These are phyloP conservation scores for Oligia fasciuncula DNA, from an alignment of 2,888 invertebrate species.

Conservation along the genomic window DNA sequence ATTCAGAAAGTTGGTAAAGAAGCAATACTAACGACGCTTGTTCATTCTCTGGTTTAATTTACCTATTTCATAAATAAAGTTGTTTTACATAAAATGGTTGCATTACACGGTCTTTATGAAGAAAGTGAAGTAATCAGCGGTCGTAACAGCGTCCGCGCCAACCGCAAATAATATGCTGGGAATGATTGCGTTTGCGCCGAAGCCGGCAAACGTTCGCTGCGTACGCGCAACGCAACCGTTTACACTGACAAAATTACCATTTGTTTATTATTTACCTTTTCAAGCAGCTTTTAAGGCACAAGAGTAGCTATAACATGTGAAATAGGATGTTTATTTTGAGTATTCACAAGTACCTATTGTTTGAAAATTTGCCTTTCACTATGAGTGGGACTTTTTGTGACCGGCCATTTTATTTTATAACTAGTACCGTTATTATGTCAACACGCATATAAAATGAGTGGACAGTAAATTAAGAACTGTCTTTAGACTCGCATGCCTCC, in stretches of 20 bases:
- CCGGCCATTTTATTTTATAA: slow-evolving; percentile 33
- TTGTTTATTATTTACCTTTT: slow-evolving; percentile 27
- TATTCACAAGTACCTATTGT: slow-evolving; percentile 31
- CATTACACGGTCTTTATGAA: slow-evolving; percentile 63
- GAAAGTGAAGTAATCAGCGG: slow-evolving; percentile 81
- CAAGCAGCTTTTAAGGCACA: slow-evolving; percentile 4
- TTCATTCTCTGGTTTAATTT: slow-evolving; percentile 1
- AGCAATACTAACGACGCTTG: background rate
- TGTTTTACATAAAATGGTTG: slow-evolving; percentile 30
- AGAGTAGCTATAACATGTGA: slow-evolving; percentile 17
- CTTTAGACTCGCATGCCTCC: background rate
- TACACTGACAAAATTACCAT: background rate
- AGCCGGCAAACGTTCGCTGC: background rate
- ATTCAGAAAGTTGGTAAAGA: background rate
- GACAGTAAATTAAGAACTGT: background rate
- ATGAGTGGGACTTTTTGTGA: slow-evolving; percentile 28
- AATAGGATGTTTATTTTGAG: slow-evolving; percentile 49
- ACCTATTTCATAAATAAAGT: slow-evolving; percentile 3
- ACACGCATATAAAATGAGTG: slow-evolving; percentile 13
- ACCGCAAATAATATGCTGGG: slow-evolving; percentile 77
- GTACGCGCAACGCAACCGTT: slow-evolving; percentile 27
- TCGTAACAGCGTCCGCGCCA: slow-evolving; percentile 70
- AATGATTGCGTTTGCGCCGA: slow-evolving; percentile 56
- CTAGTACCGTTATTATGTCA: slow-evolving; percentile 50
- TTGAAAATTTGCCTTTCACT: slow-evolving; percentile 60